phyloP scores from a whole-genome alignment of 2,888 invertebrate genomes.

The Lithophane semibrunnea region DNA sequence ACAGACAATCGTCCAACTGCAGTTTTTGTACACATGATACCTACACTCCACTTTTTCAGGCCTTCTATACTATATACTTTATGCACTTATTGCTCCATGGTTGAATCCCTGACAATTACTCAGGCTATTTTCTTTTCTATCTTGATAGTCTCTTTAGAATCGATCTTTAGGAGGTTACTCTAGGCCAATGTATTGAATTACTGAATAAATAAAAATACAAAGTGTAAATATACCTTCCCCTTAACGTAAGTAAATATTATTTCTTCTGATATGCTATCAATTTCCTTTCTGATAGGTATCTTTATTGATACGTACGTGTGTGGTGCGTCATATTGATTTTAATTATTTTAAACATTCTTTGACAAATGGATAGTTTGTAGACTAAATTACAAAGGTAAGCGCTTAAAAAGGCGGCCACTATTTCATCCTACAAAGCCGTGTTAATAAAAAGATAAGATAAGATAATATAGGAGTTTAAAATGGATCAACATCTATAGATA shows the following conservation, averaged over 20 bases:
- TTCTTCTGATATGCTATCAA: constrained; percentile 37
- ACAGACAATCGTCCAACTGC: background rate
- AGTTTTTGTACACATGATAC: background rate
- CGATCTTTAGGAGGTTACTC: background rate
- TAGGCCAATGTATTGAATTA: constrained; percentile 7
- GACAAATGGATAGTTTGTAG: background rate
- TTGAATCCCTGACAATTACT: background rate
- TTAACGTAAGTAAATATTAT: constrained; percentile 31
- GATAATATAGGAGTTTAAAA: constrained; percentile 5
- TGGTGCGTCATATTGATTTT: constrained; percentile 6
- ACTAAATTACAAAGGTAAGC: constrained; percentile 6
- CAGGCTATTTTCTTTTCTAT: background rate
- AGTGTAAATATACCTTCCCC: constrained; percentile 28
- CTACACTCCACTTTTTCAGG: background rate
- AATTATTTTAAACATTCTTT: constrained; percentile 2
- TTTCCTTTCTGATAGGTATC: constrained; percentile 39
- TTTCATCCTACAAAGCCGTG: background rate
- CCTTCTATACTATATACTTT: background rate
- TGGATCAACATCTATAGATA: background rate
- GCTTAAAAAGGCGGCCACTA: background rate
- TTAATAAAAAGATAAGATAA: constrained; percentile 31
- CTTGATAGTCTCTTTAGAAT: background rate
- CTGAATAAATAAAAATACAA: constrained; percentile 13
- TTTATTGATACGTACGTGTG: constrained; percentile 1
- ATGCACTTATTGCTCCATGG: constrained; percentile 1